These are phyloP conservation scores for Drosophila mayri DNA, from an alignment of 1,140 invertebrate genomes.

Conservation along the genomic window DNA sequence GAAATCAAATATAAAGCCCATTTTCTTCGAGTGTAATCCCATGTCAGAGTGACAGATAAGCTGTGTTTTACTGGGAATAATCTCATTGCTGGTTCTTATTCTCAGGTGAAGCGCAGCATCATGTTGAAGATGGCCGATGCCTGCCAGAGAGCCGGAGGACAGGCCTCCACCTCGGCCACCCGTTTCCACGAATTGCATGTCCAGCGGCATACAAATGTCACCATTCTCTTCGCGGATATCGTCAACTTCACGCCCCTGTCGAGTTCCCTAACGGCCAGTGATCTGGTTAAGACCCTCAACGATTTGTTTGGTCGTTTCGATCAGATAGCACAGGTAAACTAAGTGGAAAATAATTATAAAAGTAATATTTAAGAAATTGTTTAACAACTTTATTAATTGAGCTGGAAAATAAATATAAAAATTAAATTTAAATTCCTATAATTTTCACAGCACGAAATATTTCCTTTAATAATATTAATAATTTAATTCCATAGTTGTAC, in stretches of 20 bases:
- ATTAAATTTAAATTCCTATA: not conserved
- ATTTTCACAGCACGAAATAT: not conserved
- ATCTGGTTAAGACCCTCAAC: slow-evolving; percentile 97
- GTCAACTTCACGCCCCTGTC: slow-evolving; percentile 98
- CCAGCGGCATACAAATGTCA: slow-evolving; percentile 98
- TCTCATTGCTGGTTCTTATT: slow-evolving; percentile 5
- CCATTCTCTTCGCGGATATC: slow-evolving; percentile 99
- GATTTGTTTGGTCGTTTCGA: slow-evolving; percentile 99
- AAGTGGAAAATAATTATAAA: not conserved
- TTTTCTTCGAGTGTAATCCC: not conserved
- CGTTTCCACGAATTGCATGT: slow-evolving; percentile 99
- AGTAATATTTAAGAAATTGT: not conserved
- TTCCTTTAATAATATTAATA: not conserved
- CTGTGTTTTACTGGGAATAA: not conserved
- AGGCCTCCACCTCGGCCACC: slow-evolving; percentile 92
- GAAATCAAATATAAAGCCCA: not conserved
- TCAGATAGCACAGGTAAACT: slow-evolving; percentile 95
- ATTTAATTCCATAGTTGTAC: too few species aligned
- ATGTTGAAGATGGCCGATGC: slow-evolving; percentile 97
- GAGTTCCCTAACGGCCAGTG: slow-evolving; percentile 95
- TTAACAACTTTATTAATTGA: not conserved
- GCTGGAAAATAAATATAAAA: not conserved
- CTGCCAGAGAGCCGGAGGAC: slow-evolving; percentile 89
- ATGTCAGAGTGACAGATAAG: not conserved
- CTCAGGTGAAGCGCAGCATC: slow-evolving; percentile 95